phyloP scores from a whole-genome alignment of 30 jellyfish, hydroid and myxozoan species.

The Hydra vulgaris region DNA sequence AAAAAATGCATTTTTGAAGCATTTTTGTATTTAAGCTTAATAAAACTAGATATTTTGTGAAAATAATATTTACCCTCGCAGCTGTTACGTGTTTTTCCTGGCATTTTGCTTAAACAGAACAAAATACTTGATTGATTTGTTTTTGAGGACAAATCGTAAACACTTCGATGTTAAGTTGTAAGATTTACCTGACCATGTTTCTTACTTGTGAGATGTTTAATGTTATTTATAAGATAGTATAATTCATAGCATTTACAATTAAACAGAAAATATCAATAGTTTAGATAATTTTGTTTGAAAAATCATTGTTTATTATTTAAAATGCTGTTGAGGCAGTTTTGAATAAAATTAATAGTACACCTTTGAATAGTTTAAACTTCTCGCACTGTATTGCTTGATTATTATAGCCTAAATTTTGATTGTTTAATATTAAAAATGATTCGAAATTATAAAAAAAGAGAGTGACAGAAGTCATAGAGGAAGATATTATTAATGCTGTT shows the following conservation, averaged over 20 bases:
- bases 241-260: not conserved
- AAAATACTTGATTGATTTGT: not conserved
- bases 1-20: not conserved
- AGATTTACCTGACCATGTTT: not conserved
- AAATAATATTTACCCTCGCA: not conserved
- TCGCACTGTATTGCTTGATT: not conserved
- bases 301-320: not conserved
- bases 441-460: not conserved
- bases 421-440: not conserved
- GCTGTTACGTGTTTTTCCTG: conserved; percentile 14
- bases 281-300: not conserved
- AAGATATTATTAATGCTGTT: not conserved
- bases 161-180: not conserved
- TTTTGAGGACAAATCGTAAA: not conserved
- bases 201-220: not conserved
- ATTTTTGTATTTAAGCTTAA: not conserved
- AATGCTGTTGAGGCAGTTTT: not conserved
- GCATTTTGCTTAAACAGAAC: conserved; percentile 5
- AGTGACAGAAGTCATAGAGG: not conserved
- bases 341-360: not conserved
- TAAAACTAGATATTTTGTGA: not conserved
- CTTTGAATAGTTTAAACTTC: not conserved
- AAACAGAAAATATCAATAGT: not conserved
- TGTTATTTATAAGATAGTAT: not conserved
- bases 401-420: not conserved